Evolutionary conservation across 2,113 vertebrate genomes (phyloP), one percentile per base, ranked within the genome.

Genomic region (Myiopsitta monachus): DNA sequence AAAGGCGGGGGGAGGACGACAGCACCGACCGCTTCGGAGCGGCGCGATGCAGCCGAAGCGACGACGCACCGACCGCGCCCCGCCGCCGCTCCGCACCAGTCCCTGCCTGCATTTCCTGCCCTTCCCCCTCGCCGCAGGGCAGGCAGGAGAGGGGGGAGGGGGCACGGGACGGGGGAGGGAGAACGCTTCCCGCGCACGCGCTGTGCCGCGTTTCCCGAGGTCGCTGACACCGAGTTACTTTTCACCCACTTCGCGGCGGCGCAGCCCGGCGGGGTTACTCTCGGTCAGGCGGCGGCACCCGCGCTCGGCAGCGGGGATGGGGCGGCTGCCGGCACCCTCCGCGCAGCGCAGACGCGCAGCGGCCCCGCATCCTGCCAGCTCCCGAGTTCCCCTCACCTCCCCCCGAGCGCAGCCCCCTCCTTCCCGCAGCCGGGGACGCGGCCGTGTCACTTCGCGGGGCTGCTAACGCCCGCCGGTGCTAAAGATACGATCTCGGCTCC

Each of bases 231-330:
- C 61, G 80, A 72, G 94, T 97, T 97, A 96, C 97, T 94, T 94
- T 96, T 98, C 97, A 97, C 98, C 98, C n/a, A 98, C 74, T 98
- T 97, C 90, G 23, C 79, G 6, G 59, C 22, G 18, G 61, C 93
- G 38, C 4, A 12, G 38, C 0, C 11, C 67, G 19, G 62, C 46
- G 26, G 91, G 98, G 98, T 98, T 93, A 98, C 98, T 98, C 28
- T 4, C 94, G 98, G 96, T 96, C 97, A 97, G 14, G 75, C 54
- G 31, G 33, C 6, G 7, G 55, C 31, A 54, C 17, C 28, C 52
- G 52, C 17, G 17, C 4, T 54, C 28, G 17, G 52, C 28, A 18
- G 52, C 52, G 6, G 52, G 16, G 17, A 31, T 54, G 52, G 28
- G 28, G 7, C 10, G 11, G 52, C 52, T 18, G 52, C 28, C 52